These are phyloP conservation scores for Osmerus eperlanus DNA, from an alignment of 2,113 vertebrate genomes.

Conservation along the genomic window DNA sequence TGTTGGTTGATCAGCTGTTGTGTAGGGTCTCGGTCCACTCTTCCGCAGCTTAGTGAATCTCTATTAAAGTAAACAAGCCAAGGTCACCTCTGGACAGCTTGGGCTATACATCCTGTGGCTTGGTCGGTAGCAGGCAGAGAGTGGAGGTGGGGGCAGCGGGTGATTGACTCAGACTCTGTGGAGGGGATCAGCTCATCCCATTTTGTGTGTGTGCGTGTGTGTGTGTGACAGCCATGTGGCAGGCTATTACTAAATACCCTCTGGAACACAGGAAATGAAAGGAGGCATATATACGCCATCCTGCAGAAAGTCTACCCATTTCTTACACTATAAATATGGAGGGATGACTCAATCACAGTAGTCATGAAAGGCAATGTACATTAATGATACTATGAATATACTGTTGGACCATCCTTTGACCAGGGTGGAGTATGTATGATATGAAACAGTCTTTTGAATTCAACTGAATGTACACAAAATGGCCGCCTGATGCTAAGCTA, in stretches of 20 bases:
- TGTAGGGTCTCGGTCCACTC: constrained; percentile 38
- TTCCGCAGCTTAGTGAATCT: constrained; percentile 32
- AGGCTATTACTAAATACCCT: constrained; percentile 46
- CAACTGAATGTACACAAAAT: constrained; percentile 69
- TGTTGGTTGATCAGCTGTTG: constrained; percentile 31
- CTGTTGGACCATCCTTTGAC: constrained; percentile 1
- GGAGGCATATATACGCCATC: constrained; percentile 25
- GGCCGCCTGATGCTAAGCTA: constrained; percentile 69
- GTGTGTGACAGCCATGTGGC: constrained; percentile 48
- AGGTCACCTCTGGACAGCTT: constrained; percentile 68
- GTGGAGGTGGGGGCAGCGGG: constrained; percentile 53
- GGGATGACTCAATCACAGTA: constrained; percentile 26
- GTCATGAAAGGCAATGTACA: not conserved
- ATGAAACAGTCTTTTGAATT: constrained; percentile 31
- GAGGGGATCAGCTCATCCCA: constrained; percentile 55
- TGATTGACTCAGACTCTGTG: constrained; percentile 49
- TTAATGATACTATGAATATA: not conserved
- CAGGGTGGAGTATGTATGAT: constrained; percentile 17
- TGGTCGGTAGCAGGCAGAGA: constrained; percentile 37
- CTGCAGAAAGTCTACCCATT: not conserved
- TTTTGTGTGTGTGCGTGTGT: constrained; percentile 18
- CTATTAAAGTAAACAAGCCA: constrained; percentile 57
- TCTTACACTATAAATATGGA: not conserved
- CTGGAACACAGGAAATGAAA: constrained; percentile 52
- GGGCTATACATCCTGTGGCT: constrained; percentile 56